Evolutionary conservation across 2,113 vertebrate genomes (phyloP), one percentile per base, ranked within the genome.

Genomic region (Accipiter cooperii): DNA sequence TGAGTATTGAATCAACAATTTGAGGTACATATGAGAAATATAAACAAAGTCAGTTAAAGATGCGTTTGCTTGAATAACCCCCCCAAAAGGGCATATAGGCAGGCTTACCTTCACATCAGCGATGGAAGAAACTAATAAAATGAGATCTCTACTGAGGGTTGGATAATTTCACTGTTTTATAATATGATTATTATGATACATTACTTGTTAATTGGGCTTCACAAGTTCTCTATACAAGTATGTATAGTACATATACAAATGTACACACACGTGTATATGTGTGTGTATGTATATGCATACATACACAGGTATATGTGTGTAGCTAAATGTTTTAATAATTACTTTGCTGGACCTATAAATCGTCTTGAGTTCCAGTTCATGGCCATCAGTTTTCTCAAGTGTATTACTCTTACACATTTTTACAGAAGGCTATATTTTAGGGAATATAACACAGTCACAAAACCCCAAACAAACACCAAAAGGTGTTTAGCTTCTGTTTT

Each of bases 221-320:
- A 42, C 16, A 29, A 57, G 29, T 18, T 49, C 28, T 61, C 74
- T 66, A 5, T 31, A 29, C 24, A 40, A 33, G 10, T 52, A 22
- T 58, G 24, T n/a, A 10, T 20, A 36, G 25, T 12, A 6, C 10
- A 31, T 36, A 47, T 11, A 46, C 3, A 47, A 34, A 60, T 55
- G 29, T 34, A 12, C 36, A 42, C 3, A 8, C 34, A 21, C 1
- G 1, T 31, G 8, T 40, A 4, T 70, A 1, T 52, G 3, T 34
- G 5, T 65, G n/a, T 52, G 3, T 51, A 4, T 52, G 14, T 19
- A 13, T 33, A 8, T n/a, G 26, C 16, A 22, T 58, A 24, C 14
- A 40, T 16, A 46, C 58, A 13, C 15, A 52, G 8, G 11, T 33
- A 8, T 2, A 13, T 22, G 9, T 58, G 44, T 71, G 9, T 17